Conservation (phyloP, 2,888 invertebrate genomes). For the Dastarcus helophoroides region DNA sequence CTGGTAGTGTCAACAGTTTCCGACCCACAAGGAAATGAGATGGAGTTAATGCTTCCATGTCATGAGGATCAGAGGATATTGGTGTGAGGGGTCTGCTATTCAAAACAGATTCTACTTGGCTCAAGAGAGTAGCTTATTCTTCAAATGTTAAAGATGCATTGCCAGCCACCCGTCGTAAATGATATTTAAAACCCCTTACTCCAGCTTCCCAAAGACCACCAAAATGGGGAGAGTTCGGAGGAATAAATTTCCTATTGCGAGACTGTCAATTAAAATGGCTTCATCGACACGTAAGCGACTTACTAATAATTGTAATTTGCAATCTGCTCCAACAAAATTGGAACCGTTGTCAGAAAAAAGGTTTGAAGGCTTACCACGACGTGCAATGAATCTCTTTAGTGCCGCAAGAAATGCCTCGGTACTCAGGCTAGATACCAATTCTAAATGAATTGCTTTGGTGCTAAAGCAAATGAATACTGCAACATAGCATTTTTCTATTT, state of each 20-base stretch:
- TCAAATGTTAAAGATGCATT: constrained; percentile 19
- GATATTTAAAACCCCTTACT: constrained; percentile 23
- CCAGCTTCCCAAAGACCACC: constrained; percentile 27
- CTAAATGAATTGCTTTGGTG: constrained; percentile 13
- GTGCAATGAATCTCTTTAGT: constrained; percentile 12
- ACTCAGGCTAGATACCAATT: constrained; percentile 10
- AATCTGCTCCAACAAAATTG: constrained; percentile 13
- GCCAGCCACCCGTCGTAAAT: constrained; percentile 18
- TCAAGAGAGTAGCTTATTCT: constrained; percentile 21
- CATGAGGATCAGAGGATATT: constrained; percentile 18
- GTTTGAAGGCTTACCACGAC: constrained; percentile 7
- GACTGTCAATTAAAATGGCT: not conserved
- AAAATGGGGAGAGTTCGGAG: constrained; percentile 12
- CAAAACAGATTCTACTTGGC: constrained; percentile 23
- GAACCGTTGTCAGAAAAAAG: constrained; percentile 11
- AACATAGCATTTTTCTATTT: constrained; percentile 9
- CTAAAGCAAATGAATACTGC: constrained; percentile 13
- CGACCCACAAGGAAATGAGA: constrained; percentile 21
- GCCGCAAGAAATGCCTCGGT: constrained; percentile 11
- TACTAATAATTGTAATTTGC: not conserved
- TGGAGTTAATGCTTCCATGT: constrained; percentile 17
- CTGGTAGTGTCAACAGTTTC: constrained; percentile 12
- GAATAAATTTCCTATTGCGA: constrained; percentile 22
- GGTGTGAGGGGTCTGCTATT: constrained; percentile 23
- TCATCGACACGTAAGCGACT: not conserved